A percentile compares a stretch with the other conserved stretches of the same genome.
Conservation (phyloP, 2,113 vertebrate genomes). For the Scomber colias region DNA sequence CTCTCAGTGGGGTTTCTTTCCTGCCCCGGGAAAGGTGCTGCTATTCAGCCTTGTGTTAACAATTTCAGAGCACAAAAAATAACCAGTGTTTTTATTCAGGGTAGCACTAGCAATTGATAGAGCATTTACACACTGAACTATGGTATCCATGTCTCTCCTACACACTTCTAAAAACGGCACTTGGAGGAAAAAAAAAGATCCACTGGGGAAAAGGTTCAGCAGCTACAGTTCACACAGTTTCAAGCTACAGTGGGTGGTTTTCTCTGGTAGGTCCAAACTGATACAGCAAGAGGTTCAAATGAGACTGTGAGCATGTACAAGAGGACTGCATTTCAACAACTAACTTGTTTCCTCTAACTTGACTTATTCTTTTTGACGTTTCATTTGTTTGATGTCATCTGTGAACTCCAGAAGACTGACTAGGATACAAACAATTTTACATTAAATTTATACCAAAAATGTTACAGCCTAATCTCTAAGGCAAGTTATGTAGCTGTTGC, state of each 20-base stretch:
- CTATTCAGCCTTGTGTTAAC: constrained; percentile 33
- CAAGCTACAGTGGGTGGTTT: constrained; percentile 63
- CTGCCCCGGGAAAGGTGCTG: constrained; percentile 14
- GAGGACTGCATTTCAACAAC: constrained; percentile 15
- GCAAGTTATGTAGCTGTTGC: background rate
- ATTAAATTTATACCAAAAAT: background rate
- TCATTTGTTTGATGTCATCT: background rate
- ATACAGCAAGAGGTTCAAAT: constrained; percentile 62
- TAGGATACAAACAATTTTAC: background rate
- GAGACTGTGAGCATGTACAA: constrained; percentile 29
- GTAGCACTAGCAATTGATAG: constrained; percentile 52
- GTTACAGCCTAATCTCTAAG: background rate
- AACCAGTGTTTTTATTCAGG: constrained; percentile 50
- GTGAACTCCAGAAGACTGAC: background rate
- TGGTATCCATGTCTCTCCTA: constrained; percentile 62
- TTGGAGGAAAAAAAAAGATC: constrained; percentile 23
- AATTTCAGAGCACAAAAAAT: constrained; percentile 50
- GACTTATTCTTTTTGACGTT: background rate
- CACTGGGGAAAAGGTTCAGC: constrained; percentile 58
- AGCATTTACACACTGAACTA: constrained; percentile 56
- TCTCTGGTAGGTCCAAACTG: constrained; percentile 57
- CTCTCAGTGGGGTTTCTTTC: constrained; percentile 42
- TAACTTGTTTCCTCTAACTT: constrained; percentile 21
- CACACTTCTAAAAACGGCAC: constrained; percentile 64
- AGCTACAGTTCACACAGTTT: constrained; percentile 65